A percentile compares a stretch with the other conserved stretches of the same genome.
These are phyloP conservation scores for Syngnathus scovelli DNA, from an alignment of 2,113 vertebrate genomes.

Conservation along the genomic window DNA sequence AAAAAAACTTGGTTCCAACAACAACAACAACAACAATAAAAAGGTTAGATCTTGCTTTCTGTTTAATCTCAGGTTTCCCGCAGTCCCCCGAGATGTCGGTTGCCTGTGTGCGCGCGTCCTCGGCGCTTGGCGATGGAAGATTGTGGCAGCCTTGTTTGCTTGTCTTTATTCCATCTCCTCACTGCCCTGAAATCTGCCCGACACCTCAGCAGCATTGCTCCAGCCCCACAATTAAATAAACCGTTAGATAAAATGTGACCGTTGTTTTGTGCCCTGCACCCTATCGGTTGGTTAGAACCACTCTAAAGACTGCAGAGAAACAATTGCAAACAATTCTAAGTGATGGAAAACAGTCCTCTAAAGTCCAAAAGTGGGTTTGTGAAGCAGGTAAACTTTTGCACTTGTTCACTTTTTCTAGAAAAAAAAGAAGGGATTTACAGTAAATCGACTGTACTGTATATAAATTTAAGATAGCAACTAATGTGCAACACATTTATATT, in stretches of 20 bases:
- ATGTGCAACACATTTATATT: too few species aligned
- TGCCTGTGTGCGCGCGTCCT: constrained; percentile 47
- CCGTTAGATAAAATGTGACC: constrained; percentile 71
- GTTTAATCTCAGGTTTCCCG: constrained; percentile 67
- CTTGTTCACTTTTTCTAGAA: too few species aligned
- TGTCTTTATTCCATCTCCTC: constrained; percentile 57
- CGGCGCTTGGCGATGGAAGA: constrained; percentile 54
- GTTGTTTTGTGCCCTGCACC: constrained; percentile 60
- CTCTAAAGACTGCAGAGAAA: background rate
- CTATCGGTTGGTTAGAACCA: constrained; percentile 24
- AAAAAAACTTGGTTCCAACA: constrained; percentile 37
- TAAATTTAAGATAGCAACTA: too few species aligned
- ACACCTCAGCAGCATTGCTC: constrained; percentile 62
- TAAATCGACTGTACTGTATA: too few species aligned
- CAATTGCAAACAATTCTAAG: background rate
- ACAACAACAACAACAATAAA: constrained; percentile 61
- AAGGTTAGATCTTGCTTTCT: constrained; percentile 65
- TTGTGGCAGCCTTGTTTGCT: constrained; percentile 68
- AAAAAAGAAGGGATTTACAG: too few species aligned
- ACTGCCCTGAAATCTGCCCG: constrained; percentile 66
- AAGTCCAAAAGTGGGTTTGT: background rate
- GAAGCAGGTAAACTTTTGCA: too few species aligned
- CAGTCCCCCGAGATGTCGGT: constrained; percentile 50
- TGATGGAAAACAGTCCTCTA: background rate
- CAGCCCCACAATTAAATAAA: constrained; percentile 58